Evolutionary conservation across 2,888 invertebrate species (phyloP).

Genomic region (Drosophila birchii): DNA sequence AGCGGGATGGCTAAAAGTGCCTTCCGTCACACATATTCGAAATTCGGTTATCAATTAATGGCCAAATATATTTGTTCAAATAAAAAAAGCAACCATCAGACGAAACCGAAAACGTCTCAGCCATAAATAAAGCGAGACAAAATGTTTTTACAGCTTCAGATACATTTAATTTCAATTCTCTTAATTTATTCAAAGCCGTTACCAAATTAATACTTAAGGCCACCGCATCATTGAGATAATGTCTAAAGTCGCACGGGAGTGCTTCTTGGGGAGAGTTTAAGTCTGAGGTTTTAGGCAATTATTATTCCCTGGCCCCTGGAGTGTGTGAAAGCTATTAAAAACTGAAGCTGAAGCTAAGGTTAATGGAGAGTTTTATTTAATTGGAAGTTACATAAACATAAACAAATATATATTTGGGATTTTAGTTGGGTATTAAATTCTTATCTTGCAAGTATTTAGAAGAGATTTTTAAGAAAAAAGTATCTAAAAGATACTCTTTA

Average conservation of each 20-base stretch:
- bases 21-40: slow-evolving; percentile 74
- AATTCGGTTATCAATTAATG: slow-evolving; percentile 75
- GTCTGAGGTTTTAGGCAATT: slow-evolving; percentile 22
- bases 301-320: slow-evolving; percentile 52
- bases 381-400: slow-evolving; percentile 3
- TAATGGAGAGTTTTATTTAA: background rate
- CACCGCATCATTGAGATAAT: slow-evolving; percentile 50
- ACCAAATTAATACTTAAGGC: slow-evolving; percentile 62
- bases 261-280: slow-evolving; percentile 9
- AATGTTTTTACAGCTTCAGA: slow-evolving; percentile 66
- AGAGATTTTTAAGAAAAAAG: background rate
- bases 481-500: background rate
- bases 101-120: slow-evolving; percentile 33
- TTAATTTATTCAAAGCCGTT: slow-evolving; percentile 69
- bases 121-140: slow-evolving; percentile 61
- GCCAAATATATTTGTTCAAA: slow-evolving; percentile 62
- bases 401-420: background rate
- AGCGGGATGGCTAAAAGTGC: slow-evolving; percentile 60
- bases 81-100: slow-evolving; percentile 25
- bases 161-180: slow-evolving; percentile 65
- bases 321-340: slow-evolving; percentile 79
- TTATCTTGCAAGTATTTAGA: background rate
- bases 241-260: slow-evolving; percentile 38
- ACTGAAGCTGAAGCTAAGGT: background rate
- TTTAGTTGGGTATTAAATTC: too few species aligned